Percentiles rank a stretch among this genome's conserved stretches.
These are phyloP conservation scores for Hemicordylus capensis DNA, from an alignment of 2,113 vertebrate species.

Conservation along the genomic window DNA sequence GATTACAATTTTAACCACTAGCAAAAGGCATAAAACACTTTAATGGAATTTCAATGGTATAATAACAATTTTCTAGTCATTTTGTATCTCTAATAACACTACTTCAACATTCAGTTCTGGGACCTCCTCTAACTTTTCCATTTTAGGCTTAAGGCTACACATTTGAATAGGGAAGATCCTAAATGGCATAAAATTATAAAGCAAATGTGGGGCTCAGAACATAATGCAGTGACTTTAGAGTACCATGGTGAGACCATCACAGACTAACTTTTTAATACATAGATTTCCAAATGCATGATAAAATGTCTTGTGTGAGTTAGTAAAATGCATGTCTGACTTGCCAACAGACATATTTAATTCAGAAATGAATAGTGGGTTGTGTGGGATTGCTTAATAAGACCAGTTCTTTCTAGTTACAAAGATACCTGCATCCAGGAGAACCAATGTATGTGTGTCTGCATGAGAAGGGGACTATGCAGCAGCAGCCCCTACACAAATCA, in stretches of 20 bases:
- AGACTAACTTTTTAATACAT: neutral
- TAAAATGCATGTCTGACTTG: neutral
- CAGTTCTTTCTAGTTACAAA: neutral
- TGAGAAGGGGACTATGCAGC: neutral
- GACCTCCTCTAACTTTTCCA: slow-evolving; percentile 32
- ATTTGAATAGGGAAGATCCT: slow-evolving; percentile 50
- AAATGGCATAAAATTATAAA: slow-evolving; percentile 61
- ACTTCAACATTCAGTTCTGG: neutral
- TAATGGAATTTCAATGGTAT: slow-evolving; percentile 10
- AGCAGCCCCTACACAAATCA: neutral
- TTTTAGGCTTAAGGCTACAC: slow-evolving; percentile 35
- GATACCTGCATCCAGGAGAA: neutral
- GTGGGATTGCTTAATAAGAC: neutral
- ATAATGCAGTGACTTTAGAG: slow-evolving; percentile 46
- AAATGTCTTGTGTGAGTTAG: neutral
- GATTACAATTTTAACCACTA: slow-evolving; percentile 13
- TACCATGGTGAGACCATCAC: slow-evolving; percentile 23
- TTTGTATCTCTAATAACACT: slow-evolving; percentile 19
- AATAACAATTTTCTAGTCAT: slow-evolving; percentile 22
- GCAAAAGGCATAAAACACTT: slow-evolving; percentile 7
- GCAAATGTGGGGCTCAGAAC: slow-evolving; percentile 51
- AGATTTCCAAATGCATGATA: neutral
- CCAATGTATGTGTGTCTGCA: neutral
- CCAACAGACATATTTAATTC: neutral
- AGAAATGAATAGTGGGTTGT: neutral